phyloP scores from a whole-genome alignment of 1,140 invertebrate species.

The Drosophila virilis region DNA sequence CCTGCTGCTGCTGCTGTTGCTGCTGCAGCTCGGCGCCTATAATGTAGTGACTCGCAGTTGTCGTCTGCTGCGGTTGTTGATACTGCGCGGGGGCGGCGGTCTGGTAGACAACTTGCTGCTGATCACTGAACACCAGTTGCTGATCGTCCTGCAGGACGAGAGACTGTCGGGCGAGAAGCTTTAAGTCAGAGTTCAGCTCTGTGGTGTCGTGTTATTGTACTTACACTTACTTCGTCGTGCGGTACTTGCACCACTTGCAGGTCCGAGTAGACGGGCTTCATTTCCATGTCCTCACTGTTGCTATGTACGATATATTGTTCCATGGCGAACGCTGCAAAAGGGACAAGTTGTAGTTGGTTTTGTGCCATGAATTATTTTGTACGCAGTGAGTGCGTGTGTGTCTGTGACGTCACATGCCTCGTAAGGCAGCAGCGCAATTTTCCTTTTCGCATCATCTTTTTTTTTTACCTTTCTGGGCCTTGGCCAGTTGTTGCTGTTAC shows the following conservation, averaged over 20 bases:
- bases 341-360: conserved; percentile 12
- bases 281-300: conserved; percentile 61
- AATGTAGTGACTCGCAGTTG: conserved; percentile 71
- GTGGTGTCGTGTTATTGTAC: conserved; percentile 33
- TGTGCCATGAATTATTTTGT: conserved; percentile 1
- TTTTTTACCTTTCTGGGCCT: conserved; percentile 49
- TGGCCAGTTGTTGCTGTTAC: conserved; percentile 36
- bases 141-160: conserved; percentile 77
- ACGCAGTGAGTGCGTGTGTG: conserved; percentile 17
- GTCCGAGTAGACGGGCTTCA: conserved; percentile 70
- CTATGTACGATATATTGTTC: conserved; percentile 67
- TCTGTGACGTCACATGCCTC: conserved; percentile 48
- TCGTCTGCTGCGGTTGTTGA: conserved; percentile 62
- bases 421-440: conserved; percentile 50
- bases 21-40: conserved; percentile 70
- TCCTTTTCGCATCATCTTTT: conserved; percentile 29
- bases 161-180: conserved; percentile 31
- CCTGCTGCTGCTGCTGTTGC: conserved; percentile 61
- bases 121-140: conserved; percentile 75
- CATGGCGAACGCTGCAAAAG: conserved; percentile 44
- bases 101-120: conserved; percentile 81
- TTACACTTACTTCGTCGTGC: conserved; percentile 76
- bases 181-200: conserved; percentile 6
- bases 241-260: conserved; percentile 80
- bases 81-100: conserved; percentile 66